Evolutionary conservation across 2,797 vertebrate genomes (phyloP).

Genomic region (Chrysocyon brachyurus): DNA sequence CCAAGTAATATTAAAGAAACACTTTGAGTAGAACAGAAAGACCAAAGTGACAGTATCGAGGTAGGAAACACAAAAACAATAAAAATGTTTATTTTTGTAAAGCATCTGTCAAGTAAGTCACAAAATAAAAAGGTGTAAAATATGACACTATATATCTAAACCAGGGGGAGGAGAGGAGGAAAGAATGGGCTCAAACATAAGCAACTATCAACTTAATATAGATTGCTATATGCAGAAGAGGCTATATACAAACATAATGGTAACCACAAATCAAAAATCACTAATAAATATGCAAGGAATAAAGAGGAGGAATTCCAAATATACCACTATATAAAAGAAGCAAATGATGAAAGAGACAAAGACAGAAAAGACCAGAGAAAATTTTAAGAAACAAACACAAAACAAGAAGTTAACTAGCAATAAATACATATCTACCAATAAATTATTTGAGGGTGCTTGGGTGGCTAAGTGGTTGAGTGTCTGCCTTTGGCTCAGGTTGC

Average conservation of each 20-base stretch:
- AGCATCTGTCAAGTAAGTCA: background rate
- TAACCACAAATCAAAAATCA: background rate
- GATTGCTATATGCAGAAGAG: background rate
- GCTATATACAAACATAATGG: background rate
- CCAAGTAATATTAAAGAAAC: too few relatives aligned
- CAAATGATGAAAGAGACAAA: background rate
- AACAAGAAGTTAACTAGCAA: background rate
- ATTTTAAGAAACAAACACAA: background rate
- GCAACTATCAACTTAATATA: background rate
- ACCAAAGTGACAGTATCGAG: background rate
- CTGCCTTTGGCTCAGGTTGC: too few relatives aligned
- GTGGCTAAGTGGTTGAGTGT: too few relatives aligned
- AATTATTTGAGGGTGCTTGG: background rate
- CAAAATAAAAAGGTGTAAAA: background rate
- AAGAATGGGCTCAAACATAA: background rate
- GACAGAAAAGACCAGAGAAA: background rate
- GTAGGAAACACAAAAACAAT: background rate
- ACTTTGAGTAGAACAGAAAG: background rate
- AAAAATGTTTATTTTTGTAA: background rate
- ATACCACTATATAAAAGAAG: background rate
- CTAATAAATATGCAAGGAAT: background rate
- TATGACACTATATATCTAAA: background rate
- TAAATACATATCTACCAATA: background rate
- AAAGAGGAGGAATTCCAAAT: background rate
- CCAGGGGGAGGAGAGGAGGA: background rate